Evolutionary conservation across 2,797 vertebrate species (phyloP), one percentile per base, ranked within the genome.

Genomic region (Sciaenops ocellatus): DNA sequence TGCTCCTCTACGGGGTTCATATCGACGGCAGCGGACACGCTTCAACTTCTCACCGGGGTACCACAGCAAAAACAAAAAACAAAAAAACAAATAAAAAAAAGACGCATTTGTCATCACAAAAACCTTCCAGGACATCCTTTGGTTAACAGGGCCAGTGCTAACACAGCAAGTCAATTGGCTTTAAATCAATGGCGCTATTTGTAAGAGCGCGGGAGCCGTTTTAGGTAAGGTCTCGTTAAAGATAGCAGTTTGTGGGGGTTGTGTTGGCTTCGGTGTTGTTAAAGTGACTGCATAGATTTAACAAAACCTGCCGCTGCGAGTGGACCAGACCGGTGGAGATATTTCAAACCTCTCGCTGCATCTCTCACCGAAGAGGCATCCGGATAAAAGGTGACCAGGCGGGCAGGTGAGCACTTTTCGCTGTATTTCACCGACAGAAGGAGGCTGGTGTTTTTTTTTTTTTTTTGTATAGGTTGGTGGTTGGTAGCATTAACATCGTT

Each of bases 331-430:
- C 62, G 15, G 63, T 5, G 80, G 42, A 71, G 59, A 70, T 0
- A 46, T 1, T 64, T 24, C 75, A 38, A 22, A 74, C 62, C 60
- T 46, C 41, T 41, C n/a, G 52, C 83, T 50, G 77, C 75, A 51
- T 44, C 77, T 55, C 28, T 30, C 4, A 54, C 62, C 26, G 68
- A 70, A 11, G 75, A 73, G 48, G 51, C 79, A 9, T 59, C 76
- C 50, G 76, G 71, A 76, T 15, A 65, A 76, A 38, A 86, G 88
- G 85, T 76, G 81, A 83, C 55, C 55, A 51, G 69, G 38, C 88
- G 51, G 69, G 38, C 88, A 92, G 91, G 91, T 92, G 87, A 92
- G 92, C 67, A 13, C 69, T 50, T 42, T 5, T 22, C 11, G 12
- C 22, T 5, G 20, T 16, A 16, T 65, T 59, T 60, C 51, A 12